Conservation (phyloP, 2,113 vertebrate species). For the Ctenodactylus gundi region DNA sequence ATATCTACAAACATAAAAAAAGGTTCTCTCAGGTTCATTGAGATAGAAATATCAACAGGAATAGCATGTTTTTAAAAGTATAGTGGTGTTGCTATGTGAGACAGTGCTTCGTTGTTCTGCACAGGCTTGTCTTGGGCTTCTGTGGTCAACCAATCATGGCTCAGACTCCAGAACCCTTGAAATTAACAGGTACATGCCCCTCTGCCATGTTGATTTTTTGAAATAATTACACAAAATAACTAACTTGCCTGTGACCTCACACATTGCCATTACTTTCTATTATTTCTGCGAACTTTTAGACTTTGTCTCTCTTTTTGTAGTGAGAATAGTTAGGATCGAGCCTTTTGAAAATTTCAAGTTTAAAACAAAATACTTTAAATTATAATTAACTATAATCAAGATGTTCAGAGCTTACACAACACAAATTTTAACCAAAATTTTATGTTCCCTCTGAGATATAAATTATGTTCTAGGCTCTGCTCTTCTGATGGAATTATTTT, state of each 20-base stretch:
- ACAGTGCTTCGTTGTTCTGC: background rate
- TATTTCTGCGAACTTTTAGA: background rate
- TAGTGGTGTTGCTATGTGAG: no score
- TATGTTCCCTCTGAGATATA: background rate
- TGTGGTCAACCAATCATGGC: background rate
- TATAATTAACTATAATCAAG: background rate
- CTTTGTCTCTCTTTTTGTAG: background rate
- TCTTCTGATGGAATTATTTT: background rate
- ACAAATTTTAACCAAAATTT: background rate
- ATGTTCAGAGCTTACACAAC: background rate
- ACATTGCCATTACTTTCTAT: background rate
- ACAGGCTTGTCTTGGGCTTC: background rate
- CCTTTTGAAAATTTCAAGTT: background rate
- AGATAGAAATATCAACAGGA: background rate
- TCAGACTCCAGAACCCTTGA: background rate
- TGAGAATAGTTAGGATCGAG: background rate
- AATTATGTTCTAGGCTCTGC: background rate
- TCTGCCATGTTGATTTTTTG: background rate
- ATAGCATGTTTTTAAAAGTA: background rate
- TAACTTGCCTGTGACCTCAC: background rate
- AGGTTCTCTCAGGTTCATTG: background rate
- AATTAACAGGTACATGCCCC: background rate
- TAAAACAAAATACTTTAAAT: background rate
- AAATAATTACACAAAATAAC: background rate
- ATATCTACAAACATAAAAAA: background rate